Conservation (phyloP, 2,888 invertebrate species). For the Abrostola tripartita region DNA sequence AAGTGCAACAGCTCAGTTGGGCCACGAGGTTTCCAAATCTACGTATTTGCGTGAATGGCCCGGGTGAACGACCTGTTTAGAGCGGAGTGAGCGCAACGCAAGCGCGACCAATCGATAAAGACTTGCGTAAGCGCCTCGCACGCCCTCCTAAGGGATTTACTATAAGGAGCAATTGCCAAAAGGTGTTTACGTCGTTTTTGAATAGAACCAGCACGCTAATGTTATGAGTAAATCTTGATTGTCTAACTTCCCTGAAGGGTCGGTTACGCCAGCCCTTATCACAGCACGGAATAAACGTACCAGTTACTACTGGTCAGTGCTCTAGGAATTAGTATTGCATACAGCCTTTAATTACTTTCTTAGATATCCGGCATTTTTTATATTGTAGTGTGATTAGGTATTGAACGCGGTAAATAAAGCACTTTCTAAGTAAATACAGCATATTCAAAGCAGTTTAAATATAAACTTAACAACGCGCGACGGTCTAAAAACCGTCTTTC, state of each 20-base stretch:
- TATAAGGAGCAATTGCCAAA: constrained; percentile 64
- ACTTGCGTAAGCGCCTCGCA: constrained; percentile 80
- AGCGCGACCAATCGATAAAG: constrained; percentile 80
- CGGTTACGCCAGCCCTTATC: constrained; percentile 62
- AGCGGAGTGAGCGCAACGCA: constrained; percentile 77
- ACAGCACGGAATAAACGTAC: constrained; percentile 34
- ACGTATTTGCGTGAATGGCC: constrained; percentile 76
- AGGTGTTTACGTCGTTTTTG: constrained; percentile 58
- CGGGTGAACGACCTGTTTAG: constrained; percentile 81
- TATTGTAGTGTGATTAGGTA: constrained; percentile 26
- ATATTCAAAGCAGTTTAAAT: background rate
- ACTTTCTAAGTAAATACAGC: constrained; percentile 12
- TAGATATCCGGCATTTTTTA: constrained; percentile 41
- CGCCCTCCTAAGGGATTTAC: constrained; percentile 79
- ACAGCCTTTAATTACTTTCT: constrained; percentile 53
- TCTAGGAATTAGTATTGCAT: constrained; percentile 47
- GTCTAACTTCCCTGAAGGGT: constrained; percentile 67
- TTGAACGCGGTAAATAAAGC: constrained; percentile 6
- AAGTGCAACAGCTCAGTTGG: constrained; percentile 70
- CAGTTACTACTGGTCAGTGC: constrained; percentile 42
- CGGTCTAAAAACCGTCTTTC: no score
- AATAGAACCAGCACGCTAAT: constrained; percentile 53
- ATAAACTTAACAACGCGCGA: background rate
- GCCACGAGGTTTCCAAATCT: constrained; percentile 74
- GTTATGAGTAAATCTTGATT: constrained; percentile 64